Evolutionary conservation across 2,888 invertebrate genomes (phyloP).

Genomic region (Andricus curvator): DNA sequence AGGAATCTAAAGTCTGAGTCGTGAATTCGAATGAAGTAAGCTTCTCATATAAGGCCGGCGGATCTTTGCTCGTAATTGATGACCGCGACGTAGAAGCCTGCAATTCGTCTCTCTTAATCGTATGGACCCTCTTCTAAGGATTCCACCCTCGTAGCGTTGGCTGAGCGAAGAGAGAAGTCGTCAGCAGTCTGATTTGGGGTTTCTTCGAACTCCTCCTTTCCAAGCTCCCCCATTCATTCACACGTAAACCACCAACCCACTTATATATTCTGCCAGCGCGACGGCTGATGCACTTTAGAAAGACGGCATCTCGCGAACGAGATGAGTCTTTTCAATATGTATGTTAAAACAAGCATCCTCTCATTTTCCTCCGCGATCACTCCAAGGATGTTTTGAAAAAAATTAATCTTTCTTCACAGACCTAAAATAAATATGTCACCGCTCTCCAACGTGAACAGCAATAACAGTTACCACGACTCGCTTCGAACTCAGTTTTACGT

Average conservation of each 20-base stretch:
- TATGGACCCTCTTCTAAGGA: constrained; percentile 11
- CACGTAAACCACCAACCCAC: constrained; percentile 8
- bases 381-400: neutral
- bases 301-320: neutral
- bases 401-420: neutral
- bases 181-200: constrained; percentile 1
- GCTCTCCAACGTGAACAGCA: neutral
- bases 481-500: neutral
- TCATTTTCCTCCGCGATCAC: neutral
- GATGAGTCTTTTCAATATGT: neutral
- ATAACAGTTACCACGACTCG: neutral
- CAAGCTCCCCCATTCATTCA: neutral
- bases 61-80: neutral
- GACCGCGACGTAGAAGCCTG: constrained; percentile 8
- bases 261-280: neutral
- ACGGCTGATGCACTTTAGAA: constrained; percentile 1
- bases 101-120: constrained; percentile 14
- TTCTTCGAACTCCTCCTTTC: neutral
- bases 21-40: neutral
- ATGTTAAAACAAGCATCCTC: neutral
- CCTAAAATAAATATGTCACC: constrained; percentile 1
- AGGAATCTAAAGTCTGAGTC: neutral
- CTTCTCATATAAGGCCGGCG: neutral
- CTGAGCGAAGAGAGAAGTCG: neutral
- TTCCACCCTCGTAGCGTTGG: neutral